A percentile compares a stretch with the other conserved stretches of the same genome.
Evolutionary conservation across 2,113 vertebrate species (phyloP).

Genomic region (Sceloporus undulatus): DNA sequence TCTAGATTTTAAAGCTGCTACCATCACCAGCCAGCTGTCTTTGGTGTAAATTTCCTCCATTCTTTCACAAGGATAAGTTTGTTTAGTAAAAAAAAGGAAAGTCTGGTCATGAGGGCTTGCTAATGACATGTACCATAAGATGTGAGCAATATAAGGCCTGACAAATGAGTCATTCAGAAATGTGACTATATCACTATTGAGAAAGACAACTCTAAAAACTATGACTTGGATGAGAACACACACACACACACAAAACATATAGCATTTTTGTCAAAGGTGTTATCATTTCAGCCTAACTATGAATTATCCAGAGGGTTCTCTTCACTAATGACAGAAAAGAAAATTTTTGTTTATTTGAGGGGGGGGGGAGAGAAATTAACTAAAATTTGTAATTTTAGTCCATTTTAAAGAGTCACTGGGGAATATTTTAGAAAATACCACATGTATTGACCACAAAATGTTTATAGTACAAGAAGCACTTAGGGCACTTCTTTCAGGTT

Average conservation of each 20-base stretch:
- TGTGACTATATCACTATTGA: background rate
- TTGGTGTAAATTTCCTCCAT: too few species aligned
- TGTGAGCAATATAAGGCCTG: background rate
- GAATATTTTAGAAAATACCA: background rate
- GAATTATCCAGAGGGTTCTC: background rate
- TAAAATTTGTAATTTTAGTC: background rate
- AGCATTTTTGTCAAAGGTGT: background rate
- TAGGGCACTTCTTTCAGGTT: conserved; percentile 31
- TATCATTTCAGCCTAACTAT: background rate
- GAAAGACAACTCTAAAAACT: background rate
- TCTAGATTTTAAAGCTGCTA: too few species aligned
- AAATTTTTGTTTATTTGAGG: background rate
- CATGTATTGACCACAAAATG: conserved; percentile 14
- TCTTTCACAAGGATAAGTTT: too few species aligned
- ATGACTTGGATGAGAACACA: background rate
- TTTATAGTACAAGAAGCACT: conserved; percentile 46
- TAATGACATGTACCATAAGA: too few species aligned
- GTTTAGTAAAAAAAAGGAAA: too few species aligned
- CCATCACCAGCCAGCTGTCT: too few species aligned
- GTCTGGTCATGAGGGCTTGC: too few species aligned
- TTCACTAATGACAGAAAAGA: background rate
- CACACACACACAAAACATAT: too few species aligned
- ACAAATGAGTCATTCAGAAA: background rate
- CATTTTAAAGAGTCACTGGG: background rate
- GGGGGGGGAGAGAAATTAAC: background rate